Percentiles rank a stretch among this genome's conserved stretches.
Conservation (phyloP, 2,888 invertebrate species). For the Hydriomena furcata region DNA sequence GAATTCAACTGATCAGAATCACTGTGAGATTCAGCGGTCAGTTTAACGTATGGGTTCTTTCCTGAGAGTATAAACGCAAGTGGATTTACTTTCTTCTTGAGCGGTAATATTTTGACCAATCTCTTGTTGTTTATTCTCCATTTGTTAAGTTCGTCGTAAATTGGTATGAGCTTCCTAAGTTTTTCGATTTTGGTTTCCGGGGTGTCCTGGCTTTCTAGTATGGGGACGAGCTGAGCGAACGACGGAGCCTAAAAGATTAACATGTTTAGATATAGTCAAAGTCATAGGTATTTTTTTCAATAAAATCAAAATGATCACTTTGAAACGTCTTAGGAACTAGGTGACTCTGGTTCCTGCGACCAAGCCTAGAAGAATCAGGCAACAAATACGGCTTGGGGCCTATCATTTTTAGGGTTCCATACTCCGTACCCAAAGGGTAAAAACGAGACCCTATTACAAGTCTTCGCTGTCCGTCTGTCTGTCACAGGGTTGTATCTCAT, state of each 20-base stretch:
- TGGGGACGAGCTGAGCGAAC: conserved; percentile 14
- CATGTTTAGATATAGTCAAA: too few species aligned
- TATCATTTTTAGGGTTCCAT: too few species aligned
- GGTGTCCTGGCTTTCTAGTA: conserved; percentile 11
- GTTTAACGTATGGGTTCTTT: background rate
- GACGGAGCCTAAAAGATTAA: background rate
- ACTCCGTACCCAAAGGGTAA: too few species aligned
- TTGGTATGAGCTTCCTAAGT: conserved; percentile 13
- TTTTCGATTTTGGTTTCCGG: conserved; percentile 14
- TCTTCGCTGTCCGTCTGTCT: too few species aligned
- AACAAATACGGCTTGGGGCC: too few species aligned
- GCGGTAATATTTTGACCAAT: conserved; percentile 10
- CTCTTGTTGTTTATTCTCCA: conserved; percentile 8
- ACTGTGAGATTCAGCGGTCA: background rate
- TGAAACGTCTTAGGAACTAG: too few species aligned
- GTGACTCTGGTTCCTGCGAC: too few species aligned
- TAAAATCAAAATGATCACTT: too few species aligned
- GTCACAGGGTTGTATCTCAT: too few species aligned
- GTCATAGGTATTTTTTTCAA: too few species aligned
- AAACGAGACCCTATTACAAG: too few species aligned
- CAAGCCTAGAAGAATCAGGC: too few species aligned
- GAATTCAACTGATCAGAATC: background rate
- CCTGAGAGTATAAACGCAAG: conserved; percentile 12
- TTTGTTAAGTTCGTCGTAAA: conserved; percentile 10
- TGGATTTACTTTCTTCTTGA: conserved; percentile 11